Percentiles rank a stretch among this genome's conserved stretches.
Conservation (phyloP, 2,888 invertebrate species). For the Tetanocera ferruginea region DNA sequence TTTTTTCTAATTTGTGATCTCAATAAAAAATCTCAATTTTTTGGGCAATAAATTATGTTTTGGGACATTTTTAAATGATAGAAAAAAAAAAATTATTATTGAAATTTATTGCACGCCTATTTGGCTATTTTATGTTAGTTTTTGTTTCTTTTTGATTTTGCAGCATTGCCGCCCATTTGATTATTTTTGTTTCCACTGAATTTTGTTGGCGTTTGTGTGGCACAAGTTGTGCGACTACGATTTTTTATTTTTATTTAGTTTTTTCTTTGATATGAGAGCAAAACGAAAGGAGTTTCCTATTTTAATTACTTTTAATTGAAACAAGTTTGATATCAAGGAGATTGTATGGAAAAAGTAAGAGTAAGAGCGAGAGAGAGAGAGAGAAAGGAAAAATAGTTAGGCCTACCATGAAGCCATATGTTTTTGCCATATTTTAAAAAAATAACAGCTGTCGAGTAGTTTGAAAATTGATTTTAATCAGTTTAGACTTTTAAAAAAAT, state of each 20-base stretch:
- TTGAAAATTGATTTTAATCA: conserved; percentile 5
- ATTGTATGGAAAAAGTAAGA: background rate
- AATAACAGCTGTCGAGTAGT: conserved; percentile 6
- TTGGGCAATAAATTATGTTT: conserved; percentile 25
- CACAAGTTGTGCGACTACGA: conserved; percentile 1
- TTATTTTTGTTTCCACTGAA: background rate
- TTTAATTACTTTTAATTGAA: conserved; percentile 27
- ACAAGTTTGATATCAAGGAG: background rate
- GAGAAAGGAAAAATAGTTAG: background rate
- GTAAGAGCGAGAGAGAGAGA: conserved; percentile 8
- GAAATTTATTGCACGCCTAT: conserved; percentile 54
- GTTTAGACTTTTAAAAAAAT: background rate
- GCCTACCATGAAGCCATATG: background rate
- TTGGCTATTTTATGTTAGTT: background rate
- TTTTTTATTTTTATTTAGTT: background rate
- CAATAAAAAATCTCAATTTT: conserved; percentile 13
- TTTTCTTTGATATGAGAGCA: background rate
- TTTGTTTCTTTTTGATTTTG: background rate
- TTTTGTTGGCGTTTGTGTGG: conserved; percentile 12
- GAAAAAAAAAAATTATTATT: conserved; percentile 48
- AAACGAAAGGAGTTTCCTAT: conserved; percentile 18
- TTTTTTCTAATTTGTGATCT: conserved; percentile 28
- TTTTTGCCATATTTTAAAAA: conserved; percentile 17
- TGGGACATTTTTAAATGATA: conserved; percentile 5
- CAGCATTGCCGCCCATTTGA: background rate